Conservation (phyloP, 2,113 vertebrate species). For the Pangasianodon gigas region DNA sequence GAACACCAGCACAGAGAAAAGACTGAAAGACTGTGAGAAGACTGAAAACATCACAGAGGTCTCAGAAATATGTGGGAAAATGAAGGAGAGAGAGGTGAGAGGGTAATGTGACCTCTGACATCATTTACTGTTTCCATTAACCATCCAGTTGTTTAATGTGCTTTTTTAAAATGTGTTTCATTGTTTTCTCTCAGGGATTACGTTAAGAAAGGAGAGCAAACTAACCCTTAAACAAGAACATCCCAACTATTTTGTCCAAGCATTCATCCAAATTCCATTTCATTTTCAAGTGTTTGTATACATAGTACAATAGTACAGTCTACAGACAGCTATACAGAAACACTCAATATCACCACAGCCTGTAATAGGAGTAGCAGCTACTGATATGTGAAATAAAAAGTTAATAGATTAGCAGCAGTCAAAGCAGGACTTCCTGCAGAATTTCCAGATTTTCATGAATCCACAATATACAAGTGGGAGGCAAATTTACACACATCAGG, state of each 20-base stretch:
- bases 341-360: neutral
- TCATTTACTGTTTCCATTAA: slow-evolving; percentile 31
- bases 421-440: neutral
- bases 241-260: neutral
- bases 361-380: neutral
- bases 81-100: neutral
- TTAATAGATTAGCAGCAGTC: neutral
- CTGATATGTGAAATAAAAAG: neutral
- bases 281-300: neutral
- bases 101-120: slow-evolving; percentile 23
- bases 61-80: neutral
- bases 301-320: neutral
- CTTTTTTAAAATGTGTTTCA: slow-evolving; percentile 4
- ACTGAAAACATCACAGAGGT: neutral
- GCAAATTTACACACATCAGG: neutral
- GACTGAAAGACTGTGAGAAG: neutral
- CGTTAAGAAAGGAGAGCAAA: neutral
- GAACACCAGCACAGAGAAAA: neutral
- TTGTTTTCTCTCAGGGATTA: neutral
- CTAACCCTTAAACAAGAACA: neutral
- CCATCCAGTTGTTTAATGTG: slow-evolving; percentile 22
- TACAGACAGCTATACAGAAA: neutral
- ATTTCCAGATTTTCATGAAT: neutral
- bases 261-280: neutral
- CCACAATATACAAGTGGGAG: neutral